phyloP scores from a whole-genome alignment of 2,888 invertebrate genomes.

The Lamellibrachia columna region DNA sequence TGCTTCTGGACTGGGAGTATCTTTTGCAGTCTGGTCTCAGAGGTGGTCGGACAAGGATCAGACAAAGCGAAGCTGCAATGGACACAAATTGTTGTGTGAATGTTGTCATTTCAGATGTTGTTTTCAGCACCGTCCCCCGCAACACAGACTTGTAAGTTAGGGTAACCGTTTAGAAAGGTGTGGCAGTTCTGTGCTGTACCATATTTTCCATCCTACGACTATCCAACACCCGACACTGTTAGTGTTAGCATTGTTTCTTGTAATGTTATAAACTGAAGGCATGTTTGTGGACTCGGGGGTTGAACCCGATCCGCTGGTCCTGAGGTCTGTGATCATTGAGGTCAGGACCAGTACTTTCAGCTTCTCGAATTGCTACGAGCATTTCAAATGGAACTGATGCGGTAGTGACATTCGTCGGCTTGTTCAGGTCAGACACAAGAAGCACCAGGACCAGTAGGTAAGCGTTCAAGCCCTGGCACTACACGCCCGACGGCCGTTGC shows the following conservation, averaged over 20 bases:
- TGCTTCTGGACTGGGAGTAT: not conserved
- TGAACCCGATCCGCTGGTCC: slow-evolving; percentile 16
- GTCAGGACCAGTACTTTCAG: slow-evolving; percentile 11
- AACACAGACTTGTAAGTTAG: not conserved
- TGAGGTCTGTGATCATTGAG: slow-evolving; percentile 5
- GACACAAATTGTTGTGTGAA: not conserved
- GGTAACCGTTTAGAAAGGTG: not conserved
- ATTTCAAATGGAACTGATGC: not conserved
- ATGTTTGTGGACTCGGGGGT: not conserved
- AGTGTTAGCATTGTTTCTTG: not conserved
- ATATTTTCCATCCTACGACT: slow-evolving; percentile 16
- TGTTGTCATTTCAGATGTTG: not conserved
- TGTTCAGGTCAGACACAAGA: slow-evolving; percentile 16
- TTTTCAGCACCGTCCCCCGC: not conserved
- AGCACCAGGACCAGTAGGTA: slow-evolving; percentile 5
- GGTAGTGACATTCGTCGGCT: not conserved
- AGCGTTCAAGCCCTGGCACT: slow-evolving; percentile 16
- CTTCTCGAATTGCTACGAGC: slow-evolving; percentile 9
- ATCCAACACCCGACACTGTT: not conserved
- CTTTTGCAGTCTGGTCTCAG: not conserved
- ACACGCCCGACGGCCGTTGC: slow-evolving; percentile 12
- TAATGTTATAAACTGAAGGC: not conserved
- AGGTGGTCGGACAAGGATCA: not conserved
- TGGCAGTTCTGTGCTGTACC: slow-evolving; percentile 10
- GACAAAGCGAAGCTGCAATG: not conserved